Evolutionary conservation across 2,113 vertebrate genomes (phyloP).

Genomic region (Stomatorhinus ivindoensis): DNA sequence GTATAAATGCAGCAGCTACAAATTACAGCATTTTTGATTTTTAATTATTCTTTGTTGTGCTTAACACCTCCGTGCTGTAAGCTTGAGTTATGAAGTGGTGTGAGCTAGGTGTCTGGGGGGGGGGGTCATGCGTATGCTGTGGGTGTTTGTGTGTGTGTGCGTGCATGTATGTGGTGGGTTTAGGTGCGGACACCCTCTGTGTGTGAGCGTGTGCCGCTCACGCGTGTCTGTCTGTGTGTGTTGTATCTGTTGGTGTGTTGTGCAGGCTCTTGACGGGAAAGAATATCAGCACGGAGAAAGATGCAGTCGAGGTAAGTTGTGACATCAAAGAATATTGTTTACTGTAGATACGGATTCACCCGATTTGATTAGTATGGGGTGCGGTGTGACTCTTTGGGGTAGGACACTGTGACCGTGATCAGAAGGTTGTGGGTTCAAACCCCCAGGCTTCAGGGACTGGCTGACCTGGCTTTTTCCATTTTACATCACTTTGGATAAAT

Average conservation of each 20-base stretch:
- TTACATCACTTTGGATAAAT: not conserved
- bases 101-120: not conserved
- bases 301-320: constrained; percentile 76
- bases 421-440: not conserved
- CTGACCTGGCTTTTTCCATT: not conserved
- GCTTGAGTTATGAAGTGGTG: not conserved
- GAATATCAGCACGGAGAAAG: constrained; percentile 85
- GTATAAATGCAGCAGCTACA: not conserved
- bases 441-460: not conserved
- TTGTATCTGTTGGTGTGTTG: constrained; percentile 26
- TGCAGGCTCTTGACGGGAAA: constrained; percentile 82
- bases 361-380: not conserved
- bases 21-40: not conserved
- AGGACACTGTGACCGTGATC: not conserved
- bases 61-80: not conserved
- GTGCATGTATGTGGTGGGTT: fast-evolving
- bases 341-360: not conserved
- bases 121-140: not conserved
- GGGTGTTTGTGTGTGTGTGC: not conserved
- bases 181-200: not conserved
- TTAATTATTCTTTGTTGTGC: not conserved
- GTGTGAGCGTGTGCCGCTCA: not conserved
- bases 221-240: not conserved
- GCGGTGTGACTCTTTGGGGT: not conserved
- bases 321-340: not conserved